Conservation (phyloP, 2,888 invertebrate species). For the Metalampra italica region DNA sequence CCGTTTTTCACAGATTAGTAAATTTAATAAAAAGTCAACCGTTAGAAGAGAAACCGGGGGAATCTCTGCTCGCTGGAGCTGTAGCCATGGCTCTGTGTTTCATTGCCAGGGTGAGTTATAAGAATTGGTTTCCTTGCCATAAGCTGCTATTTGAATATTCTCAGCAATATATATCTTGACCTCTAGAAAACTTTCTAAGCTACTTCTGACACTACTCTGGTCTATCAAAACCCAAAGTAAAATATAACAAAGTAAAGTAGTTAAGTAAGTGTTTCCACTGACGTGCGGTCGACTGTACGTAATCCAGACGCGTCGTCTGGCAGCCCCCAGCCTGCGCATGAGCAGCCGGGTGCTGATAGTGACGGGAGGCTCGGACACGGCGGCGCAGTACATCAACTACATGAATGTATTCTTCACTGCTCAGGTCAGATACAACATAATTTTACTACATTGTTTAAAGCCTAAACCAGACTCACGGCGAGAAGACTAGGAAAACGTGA, state of each 20-base stretch:
- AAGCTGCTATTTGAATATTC: too few relatives aligned
- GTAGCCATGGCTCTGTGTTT: constrained; percentile 94
- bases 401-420: constrained; percentile 99
- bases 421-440: constrained; percentile 77
- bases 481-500: too few relatives aligned
- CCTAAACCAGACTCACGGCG: too few relatives aligned
- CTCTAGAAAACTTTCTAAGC: too few relatives aligned
- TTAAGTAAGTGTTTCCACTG: too few relatives aligned
- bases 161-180: too few relatives aligned
- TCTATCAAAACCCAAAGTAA: too few relatives aligned
- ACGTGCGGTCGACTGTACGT: too few relatives aligned
- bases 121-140: neutral
- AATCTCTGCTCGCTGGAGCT: constrained; percentile 92
- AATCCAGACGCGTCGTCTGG: constrained; percentile 74
- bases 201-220: too few relatives aligned
- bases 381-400: constrained; percentile 98
- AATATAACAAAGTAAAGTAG: too few relatives aligned
- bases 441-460: too few relatives aligned
- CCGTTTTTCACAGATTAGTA: constrained; percentile 52
- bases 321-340: constrained; percentile 81
- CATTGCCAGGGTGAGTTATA: constrained; percentile 81
- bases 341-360: constrained; percentile 90
- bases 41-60: constrained; percentile 77
- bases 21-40: constrained; percentile 69
- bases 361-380: constrained; percentile 93